phyloP scores from a whole-genome alignment of 37 sponge, comb jelly and placozoan genomes.

The Diacarnus erythraeanus region DNA sequence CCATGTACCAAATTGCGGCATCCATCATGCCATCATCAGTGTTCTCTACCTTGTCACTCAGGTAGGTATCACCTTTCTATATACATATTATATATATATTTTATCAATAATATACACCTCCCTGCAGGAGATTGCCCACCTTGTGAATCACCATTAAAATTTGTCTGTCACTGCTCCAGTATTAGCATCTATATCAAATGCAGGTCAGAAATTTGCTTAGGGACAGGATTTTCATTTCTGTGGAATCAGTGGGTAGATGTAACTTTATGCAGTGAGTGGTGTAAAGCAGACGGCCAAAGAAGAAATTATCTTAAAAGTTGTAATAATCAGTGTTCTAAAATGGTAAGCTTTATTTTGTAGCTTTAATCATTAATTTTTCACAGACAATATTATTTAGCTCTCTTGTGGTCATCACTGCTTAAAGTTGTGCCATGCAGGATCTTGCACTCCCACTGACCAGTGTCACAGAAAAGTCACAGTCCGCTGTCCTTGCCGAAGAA shows the following conservation, averaged over 20 bases:
- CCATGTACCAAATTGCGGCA: slow-evolving; percentile 64
- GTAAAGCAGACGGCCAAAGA: slow-evolving; percentile 38
- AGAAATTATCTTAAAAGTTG: slow-evolving; percentile 48
- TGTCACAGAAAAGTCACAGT: slow-evolving; percentile 66
- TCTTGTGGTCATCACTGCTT: slow-evolving; percentile 84
- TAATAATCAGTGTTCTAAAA: slow-evolving; percentile 66
- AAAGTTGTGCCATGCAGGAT: slow-evolving; percentile 63
- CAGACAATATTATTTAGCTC: neutral
- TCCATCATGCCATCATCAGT: slow-evolving; percentile 64
- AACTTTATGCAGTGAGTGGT: slow-evolving; percentile 64
- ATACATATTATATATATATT: neutral
- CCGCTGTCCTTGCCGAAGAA: slow-evolving; percentile 70
- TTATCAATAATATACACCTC: no score
- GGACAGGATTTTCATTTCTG: no score
- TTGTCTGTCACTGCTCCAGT: slow-evolving; percentile 46
- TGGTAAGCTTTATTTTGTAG: slow-evolving; percentile 30
- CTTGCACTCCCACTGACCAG: slow-evolving; percentile 35
- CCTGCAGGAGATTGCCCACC: slow-evolving; percentile 68
- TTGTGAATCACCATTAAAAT: slow-evolving; percentile 41
- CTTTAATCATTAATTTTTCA: neutral
- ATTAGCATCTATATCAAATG: slow-evolving; percentile 44
- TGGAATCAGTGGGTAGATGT: no score
- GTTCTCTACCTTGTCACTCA: slow-evolving; percentile 73
- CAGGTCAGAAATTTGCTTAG: slow-evolving; percentile 47
- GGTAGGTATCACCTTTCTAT: slow-evolving; percentile 25